These are phyloP conservation scores for Andrena dorsata DNA, from an alignment of 2,888 invertebrate genomes.

Conservation along the genomic window DNA sequence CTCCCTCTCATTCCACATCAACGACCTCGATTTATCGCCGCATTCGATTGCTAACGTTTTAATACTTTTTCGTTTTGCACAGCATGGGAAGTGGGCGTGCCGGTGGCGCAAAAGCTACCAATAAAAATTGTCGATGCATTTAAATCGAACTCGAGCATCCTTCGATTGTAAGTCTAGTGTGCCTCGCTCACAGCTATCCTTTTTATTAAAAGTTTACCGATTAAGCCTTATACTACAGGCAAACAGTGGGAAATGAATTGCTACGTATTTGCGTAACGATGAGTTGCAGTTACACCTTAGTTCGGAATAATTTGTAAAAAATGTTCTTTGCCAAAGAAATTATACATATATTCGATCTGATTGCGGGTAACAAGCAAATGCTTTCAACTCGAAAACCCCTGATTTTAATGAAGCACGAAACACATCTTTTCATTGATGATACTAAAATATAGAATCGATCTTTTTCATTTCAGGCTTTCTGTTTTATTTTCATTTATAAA, in stretches of 20 bases:
- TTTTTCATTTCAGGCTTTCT: no score
- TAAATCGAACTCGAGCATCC: constrained; percentile 32
- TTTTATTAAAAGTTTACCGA: constrained; percentile 24
- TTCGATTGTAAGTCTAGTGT: constrained; percentile 12
- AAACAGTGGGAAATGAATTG: neutral
- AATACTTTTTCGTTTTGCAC: constrained; percentile 47
- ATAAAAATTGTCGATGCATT: constrained; percentile 43
- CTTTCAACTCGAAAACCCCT: no score
- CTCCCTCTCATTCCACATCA: neutral
- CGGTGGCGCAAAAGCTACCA: constrained; percentile 10
- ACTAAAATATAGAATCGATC: no score
- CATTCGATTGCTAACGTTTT: constrained; percentile 59
- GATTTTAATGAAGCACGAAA: no score
- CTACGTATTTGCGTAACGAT: no score
- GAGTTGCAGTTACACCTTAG: no score
- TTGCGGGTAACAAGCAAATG: no score
- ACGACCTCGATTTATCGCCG: constrained; percentile 51
- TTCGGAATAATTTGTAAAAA: no score
- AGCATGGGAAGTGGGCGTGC: constrained; percentile 24
- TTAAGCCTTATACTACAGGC: constrained; percentile 4
- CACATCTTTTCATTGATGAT: no score
- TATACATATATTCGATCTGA: no score
- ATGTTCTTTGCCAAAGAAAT: no score
- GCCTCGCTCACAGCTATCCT: neutral
- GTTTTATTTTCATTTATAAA: no score